A percentile compares a stretch with the other conserved stretches of the same genome.
These are phyloP conservation scores for Catharus bicknelli DNA, from an alignment of 2,113 vertebrate genomes.

Conservation along the genomic window DNA sequence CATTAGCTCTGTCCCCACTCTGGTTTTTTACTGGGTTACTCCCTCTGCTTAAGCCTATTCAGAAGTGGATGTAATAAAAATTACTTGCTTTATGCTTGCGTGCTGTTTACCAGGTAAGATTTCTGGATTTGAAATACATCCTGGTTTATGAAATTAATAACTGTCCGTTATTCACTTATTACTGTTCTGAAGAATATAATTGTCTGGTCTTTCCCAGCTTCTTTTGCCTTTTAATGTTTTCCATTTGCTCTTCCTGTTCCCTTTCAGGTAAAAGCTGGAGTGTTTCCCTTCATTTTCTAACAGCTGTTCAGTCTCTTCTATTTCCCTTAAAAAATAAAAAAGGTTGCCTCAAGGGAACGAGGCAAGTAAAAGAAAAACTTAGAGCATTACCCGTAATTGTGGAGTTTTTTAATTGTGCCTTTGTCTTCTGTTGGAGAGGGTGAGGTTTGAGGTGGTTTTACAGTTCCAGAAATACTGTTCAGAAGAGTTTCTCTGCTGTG, in stretches of 20 bases:
- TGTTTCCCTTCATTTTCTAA: not conserved
- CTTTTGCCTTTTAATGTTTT: not conserved
- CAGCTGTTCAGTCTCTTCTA: not conserved
- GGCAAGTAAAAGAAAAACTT: not conserved
- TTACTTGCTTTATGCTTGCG: not conserved
- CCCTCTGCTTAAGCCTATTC: not conserved
- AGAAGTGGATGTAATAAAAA: not conserved
- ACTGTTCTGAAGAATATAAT: not conserved
- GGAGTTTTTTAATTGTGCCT: not conserved
- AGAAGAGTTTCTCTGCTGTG: not conserved
- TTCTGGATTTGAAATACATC: not conserved
- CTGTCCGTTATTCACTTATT: not conserved
- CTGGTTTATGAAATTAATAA: not conserved
- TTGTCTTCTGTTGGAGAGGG: not conserved
- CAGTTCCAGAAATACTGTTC: not conserved
- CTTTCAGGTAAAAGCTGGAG: not conserved
- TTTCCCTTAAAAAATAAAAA: not conserved
- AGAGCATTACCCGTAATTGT: not conserved
- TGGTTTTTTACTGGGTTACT: constrained; percentile 18
- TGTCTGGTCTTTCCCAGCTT: not conserved
- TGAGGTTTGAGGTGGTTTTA: not conserved
- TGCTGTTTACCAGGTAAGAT: constrained; percentile 12
- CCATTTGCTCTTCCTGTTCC: not conserved
- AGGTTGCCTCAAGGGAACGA: not conserved
- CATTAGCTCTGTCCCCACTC: constrained; percentile 47